These are phyloP conservation scores for Corythornis cristatus DNA, from an alignment of 2,113 vertebrate species.

Conservation along the genomic window DNA sequence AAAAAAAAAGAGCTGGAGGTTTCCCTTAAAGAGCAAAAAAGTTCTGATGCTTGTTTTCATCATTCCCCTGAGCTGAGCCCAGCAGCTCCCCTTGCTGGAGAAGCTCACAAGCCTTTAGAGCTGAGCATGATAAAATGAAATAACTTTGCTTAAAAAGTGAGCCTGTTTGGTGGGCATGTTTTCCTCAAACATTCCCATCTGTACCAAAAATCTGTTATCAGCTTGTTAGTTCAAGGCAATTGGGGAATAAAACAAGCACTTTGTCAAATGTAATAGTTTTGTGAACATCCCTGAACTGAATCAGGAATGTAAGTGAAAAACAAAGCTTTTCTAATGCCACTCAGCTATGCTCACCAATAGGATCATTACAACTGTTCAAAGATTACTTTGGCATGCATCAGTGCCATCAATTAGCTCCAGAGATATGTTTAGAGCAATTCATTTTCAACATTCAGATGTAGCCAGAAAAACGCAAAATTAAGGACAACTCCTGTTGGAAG, in stretches of 20 bases:
- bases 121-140: neutral
- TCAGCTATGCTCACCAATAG: neutral
- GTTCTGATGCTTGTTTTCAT: neutral
- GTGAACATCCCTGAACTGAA: neutral
- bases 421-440: neutral
- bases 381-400: neutral
- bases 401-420: constrained; percentile 1
- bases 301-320: neutral
- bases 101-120: neutral
- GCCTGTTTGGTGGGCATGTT: neutral
- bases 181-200: constrained; percentile 20
- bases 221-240: constrained; percentile 17
- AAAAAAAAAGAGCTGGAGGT: neutral
- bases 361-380: constrained; percentile 1
- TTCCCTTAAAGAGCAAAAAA: neutral
- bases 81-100: constrained; percentile 33
- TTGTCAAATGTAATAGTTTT: neutral
- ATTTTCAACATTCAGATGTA: neutral
- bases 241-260: constrained; percentile 10
- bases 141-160: neutral
- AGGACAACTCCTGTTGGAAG: neutral
- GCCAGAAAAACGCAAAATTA: neutral
- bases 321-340: neutral
- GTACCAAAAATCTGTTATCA: neutral
- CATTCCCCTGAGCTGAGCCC: neutral